Conservation (phyloP, 2,888 invertebrate species). For the Synergus japonicus region DNA sequence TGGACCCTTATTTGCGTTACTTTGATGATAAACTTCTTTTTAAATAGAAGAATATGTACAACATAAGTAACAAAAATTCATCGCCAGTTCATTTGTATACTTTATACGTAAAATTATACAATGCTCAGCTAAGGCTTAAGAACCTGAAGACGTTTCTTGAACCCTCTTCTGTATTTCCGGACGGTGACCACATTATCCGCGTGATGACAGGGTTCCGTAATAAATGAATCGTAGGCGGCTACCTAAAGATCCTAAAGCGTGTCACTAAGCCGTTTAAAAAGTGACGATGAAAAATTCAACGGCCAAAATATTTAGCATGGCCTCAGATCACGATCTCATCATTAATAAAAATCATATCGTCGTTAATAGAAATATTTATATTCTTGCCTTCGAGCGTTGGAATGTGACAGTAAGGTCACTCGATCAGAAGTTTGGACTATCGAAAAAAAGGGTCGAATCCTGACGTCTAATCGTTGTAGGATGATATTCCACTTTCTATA, state of each 20-base stretch:
- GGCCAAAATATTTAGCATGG: slow-evolving; percentile 57
- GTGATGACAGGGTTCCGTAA: slow-evolving; percentile 15
- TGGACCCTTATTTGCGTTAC: background rate
- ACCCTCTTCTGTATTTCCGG: slow-evolving; percentile 25
- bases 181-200: slow-evolving; percentile 29
- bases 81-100: background rate
- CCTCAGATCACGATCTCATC: slow-evolving; percentile 49
- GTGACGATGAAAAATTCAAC: slow-evolving; percentile 49
- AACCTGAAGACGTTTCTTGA: background rate
- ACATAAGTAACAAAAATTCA: no score
- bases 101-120: background rate
- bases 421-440: slow-evolving; percentile 35
- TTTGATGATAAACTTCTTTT: background rate
- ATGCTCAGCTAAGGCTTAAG: background rate
- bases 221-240: slow-evolving; percentile 30
- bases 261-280: slow-evolving; percentile 29
- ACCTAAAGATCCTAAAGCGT: slow-evolving; percentile 10
- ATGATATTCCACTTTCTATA: slow-evolving; percentile 65
- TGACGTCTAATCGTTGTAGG: slow-evolving; percentile 60
- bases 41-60: no score
- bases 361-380: slow-evolving; percentile 67
- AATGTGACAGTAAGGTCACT: slow-evolving; percentile 41
- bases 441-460: background rate
- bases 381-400: slow-evolving; percentile 6
- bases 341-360: slow-evolving; percentile 72